Conservation (phyloP, 1,140 invertebrate species). For the Polypedilum pembai region DNA sequence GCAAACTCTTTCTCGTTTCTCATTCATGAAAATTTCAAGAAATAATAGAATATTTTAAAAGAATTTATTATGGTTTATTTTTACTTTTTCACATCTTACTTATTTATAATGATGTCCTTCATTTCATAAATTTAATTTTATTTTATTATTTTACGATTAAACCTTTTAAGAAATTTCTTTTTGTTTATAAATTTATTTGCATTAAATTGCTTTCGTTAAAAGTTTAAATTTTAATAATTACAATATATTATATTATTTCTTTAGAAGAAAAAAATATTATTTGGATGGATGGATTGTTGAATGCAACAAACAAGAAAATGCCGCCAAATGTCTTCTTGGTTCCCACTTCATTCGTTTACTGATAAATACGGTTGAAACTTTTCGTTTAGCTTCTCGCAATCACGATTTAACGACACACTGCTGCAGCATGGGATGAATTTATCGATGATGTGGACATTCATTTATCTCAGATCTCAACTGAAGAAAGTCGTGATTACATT, state of each 20-base stretch:
- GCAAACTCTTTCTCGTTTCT: no score
- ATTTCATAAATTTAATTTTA: no score
- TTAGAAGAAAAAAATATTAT: no score
- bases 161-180: no score
- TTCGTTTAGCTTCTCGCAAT: constrained; percentile 3
- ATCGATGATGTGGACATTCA: background rate
- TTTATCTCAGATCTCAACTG: background rate
- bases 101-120: no score
- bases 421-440: background rate
- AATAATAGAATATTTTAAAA: no score
- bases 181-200: no score
- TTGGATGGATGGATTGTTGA: background rate
- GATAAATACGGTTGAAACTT: background rate
- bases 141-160: no score
- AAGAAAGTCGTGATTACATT: constrained; percentile 2
- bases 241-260: no score
- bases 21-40: no score
- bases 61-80: background rate
- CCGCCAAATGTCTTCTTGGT: background rate
- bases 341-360: background rate
- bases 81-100: background rate
- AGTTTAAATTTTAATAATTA: no score
- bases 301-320: background rate
- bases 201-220: no score
- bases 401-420: background rate